phyloP scores from a whole-genome alignment of 2,888 invertebrate genomes.

The Ectobius pallidus region DNA sequence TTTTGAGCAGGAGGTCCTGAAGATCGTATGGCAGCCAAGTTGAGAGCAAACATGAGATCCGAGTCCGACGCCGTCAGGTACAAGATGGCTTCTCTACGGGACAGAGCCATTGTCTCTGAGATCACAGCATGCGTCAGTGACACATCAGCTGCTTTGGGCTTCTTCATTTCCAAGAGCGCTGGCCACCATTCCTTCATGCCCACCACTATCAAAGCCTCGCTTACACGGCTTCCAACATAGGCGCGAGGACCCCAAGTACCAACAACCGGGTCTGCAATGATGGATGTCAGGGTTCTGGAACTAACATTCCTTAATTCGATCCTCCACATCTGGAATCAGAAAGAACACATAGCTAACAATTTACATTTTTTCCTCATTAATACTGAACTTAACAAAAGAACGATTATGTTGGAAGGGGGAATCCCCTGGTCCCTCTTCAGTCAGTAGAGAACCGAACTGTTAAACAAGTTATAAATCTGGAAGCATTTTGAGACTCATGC shows the following conservation, averaged over 20 bases:
- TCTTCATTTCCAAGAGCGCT: background rate
- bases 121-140: too few relatives aligned
- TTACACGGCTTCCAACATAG: background rate
- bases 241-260: background rate
- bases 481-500: too few relatives aligned
- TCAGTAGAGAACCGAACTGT: too few relatives aligned
- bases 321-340: background rate
- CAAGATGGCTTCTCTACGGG: constrained; percentile 13
- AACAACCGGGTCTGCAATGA: background rate
- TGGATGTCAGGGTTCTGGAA: background rate
- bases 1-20: background rate
- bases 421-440: too few relatives aligned
- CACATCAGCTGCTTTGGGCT: background rate
- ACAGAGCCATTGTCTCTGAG: constrained; percentile 8
- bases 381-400: too few relatives aligned
- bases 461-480: too few relatives aligned
- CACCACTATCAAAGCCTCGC: background rate
- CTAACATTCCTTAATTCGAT: background rate
- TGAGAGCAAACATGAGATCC: constrained; percentile 3
- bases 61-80: constrained; percentile 31
- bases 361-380: too few relatives aligned
- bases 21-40: background rate
- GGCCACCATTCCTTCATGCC: background rate
- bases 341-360: too few relatives aligned
- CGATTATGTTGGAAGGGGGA: too few relatives aligned